Percentiles rank a stretch among this genome's conserved stretches.
These are phyloP conservation scores for Nanorana parkeri DNA, from an alignment of 2,113 vertebrate genomes.

Conservation along the genomic window DNA sequence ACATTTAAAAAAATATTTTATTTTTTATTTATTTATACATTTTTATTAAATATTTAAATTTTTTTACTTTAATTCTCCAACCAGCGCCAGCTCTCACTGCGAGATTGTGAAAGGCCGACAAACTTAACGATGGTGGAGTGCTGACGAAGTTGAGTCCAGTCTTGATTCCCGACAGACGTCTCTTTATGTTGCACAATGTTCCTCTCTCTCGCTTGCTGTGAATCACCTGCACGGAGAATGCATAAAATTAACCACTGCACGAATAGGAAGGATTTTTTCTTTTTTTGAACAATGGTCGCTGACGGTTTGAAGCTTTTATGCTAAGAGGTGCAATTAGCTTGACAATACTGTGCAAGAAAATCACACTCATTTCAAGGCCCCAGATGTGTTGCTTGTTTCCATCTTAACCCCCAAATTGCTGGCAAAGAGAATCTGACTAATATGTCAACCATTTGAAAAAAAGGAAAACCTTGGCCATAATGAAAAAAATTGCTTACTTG, in stretches of 20 bases:
- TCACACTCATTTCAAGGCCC: constrained; percentile 2
- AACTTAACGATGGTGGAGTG: constrained; percentile 8
- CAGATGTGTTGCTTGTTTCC: constrained; percentile 16
- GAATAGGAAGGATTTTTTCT: constrained; percentile 20
- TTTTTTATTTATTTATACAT: no score
- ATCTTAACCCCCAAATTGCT: constrained; percentile 11
- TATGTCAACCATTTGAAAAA: no score
- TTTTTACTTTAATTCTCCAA: no score
- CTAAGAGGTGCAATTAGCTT: constrained; percentile 47
- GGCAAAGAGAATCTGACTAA: background rate
- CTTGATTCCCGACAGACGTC: constrained; percentile 29
- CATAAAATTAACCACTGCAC: constrained; percentile 48
- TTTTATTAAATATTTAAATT: no score
- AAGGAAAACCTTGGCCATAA: no score
- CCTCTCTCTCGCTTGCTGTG: constrained; percentile 34
- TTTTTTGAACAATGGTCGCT: constrained; percentile 4
- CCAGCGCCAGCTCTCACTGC: background rate
- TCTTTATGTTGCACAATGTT: constrained; percentile 49
- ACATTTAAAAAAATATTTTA: no score
- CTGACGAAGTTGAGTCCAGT: constrained; percentile 33
- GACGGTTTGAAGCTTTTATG: constrained; percentile 43
- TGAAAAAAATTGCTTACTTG: no score
- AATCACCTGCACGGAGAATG: constrained; percentile 51
- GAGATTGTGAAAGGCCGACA: constrained; percentile 26
- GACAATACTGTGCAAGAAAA: constrained; percentile 43